Percentiles rank a stretch among this genome's conserved stretches.
Conservation (phyloP, 23 tunicate genomes). For the Botrylloides violaceus region DNA sequence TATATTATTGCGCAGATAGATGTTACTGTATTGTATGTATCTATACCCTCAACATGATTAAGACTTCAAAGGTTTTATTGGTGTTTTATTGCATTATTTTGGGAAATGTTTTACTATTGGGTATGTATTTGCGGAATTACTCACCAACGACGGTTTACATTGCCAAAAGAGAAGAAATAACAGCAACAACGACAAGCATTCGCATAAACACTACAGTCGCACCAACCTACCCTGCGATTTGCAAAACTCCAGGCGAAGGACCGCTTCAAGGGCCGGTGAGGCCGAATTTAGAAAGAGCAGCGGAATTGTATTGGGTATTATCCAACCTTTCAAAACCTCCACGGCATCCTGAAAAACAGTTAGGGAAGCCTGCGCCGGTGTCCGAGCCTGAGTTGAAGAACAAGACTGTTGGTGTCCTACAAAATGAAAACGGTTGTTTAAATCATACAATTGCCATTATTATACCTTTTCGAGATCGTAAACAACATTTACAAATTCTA, state of each 20-base stretch:
- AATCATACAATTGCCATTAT: constrained; percentile 49
- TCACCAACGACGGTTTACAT: neutral
- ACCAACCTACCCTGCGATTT: neutral
- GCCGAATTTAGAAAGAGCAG: neutral
- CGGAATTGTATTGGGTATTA: neutral
- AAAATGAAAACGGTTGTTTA: neutral
- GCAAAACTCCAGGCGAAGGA: neutral
- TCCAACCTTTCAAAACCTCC: neutral
- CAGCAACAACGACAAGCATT: neutral
- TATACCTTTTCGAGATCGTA: constrained; percentile 45
- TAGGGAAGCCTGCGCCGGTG: neutral
- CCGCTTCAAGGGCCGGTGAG: neutral
- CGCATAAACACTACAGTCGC: neutral
- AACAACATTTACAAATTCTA: constrained; percentile 5
- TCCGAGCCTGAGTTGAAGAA: neutral
- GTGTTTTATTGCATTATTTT: neutral
- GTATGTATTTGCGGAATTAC: neutral
- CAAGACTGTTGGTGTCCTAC: neutral
- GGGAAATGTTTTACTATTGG: neutral
- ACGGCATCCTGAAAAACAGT: neutral
- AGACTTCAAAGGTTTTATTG: neutral
- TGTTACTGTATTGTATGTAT: too few relatives aligned
- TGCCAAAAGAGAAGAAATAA: neutral
- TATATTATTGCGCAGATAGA: too few relatives aligned
- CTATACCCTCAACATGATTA: too few relatives aligned